Percentiles rank a stretch among this genome's conserved stretches.
These are phyloP conservation scores for Megaceryle maxima DNA, from an alignment of 2,113 vertebrate genomes.

Conservation along the genomic window DNA sequence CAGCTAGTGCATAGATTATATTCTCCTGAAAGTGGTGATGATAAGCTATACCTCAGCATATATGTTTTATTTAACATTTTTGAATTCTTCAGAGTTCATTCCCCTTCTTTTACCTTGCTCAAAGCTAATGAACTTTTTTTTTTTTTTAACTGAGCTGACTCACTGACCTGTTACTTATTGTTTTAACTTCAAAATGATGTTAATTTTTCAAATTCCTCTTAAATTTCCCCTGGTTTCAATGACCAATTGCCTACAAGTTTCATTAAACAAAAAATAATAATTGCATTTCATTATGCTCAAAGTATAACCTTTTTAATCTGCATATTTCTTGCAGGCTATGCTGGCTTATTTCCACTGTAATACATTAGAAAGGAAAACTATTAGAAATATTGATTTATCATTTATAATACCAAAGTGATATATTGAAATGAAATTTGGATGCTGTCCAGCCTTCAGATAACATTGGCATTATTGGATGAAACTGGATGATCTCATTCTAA, in stretches of 20 bases:
- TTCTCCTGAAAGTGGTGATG: conserved; percentile 33
- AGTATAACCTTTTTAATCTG: conserved; percentile 63
- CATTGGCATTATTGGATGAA: conserved; percentile 62
- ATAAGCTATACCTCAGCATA: background rate
- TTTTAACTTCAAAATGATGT: conserved; percentile 18
- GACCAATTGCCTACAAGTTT: background rate
- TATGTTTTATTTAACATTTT: background rate
- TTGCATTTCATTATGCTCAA: conserved; percentile 59
- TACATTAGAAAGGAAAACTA: conserved; percentile 82
- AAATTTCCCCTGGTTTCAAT: conserved; percentile 26
- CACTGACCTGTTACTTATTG: conserved; percentile 9
- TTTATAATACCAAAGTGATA: conserved; percentile 82
- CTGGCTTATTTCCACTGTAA: conserved; percentile 71
- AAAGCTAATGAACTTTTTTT: conserved; percentile 37
- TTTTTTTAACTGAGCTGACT: conserved; percentile 33
- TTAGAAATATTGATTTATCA: conserved; percentile 91
- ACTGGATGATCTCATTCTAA: conserved; percentile 73
- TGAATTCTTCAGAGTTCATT: conserved; percentile 20
- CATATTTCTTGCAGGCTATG: conserved; percentile 68
- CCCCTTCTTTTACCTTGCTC: conserved; percentile 4
- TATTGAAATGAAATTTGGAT: conserved; percentile 83
- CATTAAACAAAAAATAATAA: conserved; percentile 42
- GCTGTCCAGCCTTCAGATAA: conserved; percentile 72
- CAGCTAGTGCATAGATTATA: background rate
- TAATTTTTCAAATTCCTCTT: conserved; percentile 33